Percentiles rank a stretch among this genome's conserved stretches.
Evolutionary conservation across 1,140 invertebrate species (phyloP).

Genomic region (Listronotus bonariensis): DNA sequence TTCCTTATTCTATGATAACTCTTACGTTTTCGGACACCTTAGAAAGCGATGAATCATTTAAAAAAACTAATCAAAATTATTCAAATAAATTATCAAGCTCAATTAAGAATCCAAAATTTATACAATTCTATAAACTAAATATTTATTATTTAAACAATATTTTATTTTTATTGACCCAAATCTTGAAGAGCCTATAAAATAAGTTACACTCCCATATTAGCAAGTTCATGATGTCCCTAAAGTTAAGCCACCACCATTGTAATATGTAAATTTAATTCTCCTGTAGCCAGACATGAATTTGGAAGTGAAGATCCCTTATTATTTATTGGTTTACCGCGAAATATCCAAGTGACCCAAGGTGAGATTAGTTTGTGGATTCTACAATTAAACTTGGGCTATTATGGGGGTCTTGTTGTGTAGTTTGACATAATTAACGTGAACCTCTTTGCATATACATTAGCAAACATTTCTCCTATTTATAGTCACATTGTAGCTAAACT

Average conservation of each 20-base stretch:
- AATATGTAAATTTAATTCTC: slow-evolving; percentile 23
- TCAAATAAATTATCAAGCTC: too few relatives aligned
- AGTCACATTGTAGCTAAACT: slow-evolving; percentile 6
- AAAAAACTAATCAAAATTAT: too few relatives aligned
- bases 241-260: background rate
- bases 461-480: slow-evolving; percentile 12
- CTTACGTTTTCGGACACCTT: too few relatives aligned
- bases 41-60: too few relatives aligned
- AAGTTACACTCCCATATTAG: too few relatives aligned
- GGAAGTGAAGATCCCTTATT: slow-evolving; percentile 12
- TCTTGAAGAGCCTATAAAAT: too few relatives aligned
- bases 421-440: slow-evolving; percentile 26
- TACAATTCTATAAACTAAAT: too few relatives aligned
- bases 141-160: too few relatives aligned
- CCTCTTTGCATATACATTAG: slow-evolving; percentile 13
- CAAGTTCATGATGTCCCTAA: too few relatives aligned
- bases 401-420: slow-evolving; percentile 10
- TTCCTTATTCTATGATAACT: too few relatives aligned
- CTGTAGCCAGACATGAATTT: background rate
- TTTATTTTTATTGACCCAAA: too few relatives aligned
- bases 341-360: slow-evolving; percentile 20
- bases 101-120: too few relatives aligned
- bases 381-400: slow-evolving; percentile 25
- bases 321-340: slow-evolving; percentile 18
- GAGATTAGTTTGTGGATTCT: slow-evolving; percentile 24